Conservation (phyloP, 1,140 invertebrate genomes). For the Hestina assimilis region DNA sequence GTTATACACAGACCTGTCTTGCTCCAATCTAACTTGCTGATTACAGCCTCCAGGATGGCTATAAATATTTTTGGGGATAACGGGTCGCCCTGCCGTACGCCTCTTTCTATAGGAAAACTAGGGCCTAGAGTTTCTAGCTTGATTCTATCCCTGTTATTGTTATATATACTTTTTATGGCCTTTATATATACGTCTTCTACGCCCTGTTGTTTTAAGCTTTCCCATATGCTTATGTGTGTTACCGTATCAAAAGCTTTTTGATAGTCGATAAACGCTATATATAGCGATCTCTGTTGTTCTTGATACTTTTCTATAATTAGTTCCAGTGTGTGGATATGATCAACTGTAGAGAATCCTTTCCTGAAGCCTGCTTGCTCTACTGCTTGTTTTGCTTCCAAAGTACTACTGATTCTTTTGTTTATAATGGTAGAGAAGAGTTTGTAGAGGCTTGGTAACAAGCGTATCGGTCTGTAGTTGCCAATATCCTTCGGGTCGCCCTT, state of each 20-base stretch:
- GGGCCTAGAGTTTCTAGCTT: neutral
- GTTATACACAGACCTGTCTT: neutral
- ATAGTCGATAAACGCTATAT: neutral
- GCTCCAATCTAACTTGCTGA: neutral
- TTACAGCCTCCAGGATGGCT: too few relatives aligned
- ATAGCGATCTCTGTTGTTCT: neutral
- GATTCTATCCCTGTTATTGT: neutral
- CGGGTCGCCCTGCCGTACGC: neutral
- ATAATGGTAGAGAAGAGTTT: neutral
- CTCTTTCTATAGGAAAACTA: neutral
- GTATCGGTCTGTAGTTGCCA: too few relatives aligned
- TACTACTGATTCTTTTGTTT: neutral
- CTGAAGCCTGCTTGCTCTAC: neutral
- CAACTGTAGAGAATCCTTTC: too few relatives aligned
- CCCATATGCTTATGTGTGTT: neutral
- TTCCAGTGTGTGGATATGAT: neutral
- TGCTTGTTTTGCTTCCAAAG: neutral
- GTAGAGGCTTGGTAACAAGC: too few relatives aligned
- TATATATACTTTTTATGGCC: neutral
- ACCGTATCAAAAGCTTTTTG: too few relatives aligned
- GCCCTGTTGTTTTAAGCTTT: neutral
- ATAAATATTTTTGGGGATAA: neutral
- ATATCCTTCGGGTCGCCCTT: too few relatives aligned
- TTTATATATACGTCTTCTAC: neutral
- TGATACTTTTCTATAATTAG: neutral